These are phyloP conservation scores for Sitophilus oryzae DNA, from an alignment of 1,140 invertebrate species.

Conservation along the genomic window DNA sequence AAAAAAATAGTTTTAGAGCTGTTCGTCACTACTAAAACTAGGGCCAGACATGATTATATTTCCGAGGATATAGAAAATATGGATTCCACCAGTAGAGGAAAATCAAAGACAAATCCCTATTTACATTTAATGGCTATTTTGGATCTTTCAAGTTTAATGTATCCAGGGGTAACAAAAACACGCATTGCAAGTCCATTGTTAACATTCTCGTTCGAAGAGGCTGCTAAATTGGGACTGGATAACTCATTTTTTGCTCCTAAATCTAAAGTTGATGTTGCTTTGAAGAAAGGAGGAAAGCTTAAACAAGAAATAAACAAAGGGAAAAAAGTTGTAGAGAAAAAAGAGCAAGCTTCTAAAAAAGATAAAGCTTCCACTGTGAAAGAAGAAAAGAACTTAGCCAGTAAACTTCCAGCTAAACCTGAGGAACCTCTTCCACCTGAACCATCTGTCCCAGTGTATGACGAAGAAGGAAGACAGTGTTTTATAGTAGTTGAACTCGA, in stretches of 20 bases:
- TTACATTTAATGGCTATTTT: slow-evolving; percentile 36
- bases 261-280: slow-evolving; percentile 1
- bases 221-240: slow-evolving; percentile 24
- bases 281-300: slow-evolving; percentile 1
- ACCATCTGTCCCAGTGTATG: slow-evolving; percentile 32
- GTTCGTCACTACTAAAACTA: slow-evolving; percentile 21
- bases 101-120: slow-evolving; percentile 11
- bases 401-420: slow-evolving; percentile 16
- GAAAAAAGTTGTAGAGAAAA: slow-evolving; percentile 23
- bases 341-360: slow-evolving; percentile 17
- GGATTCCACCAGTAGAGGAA: neutral
- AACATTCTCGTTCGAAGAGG: slow-evolving; percentile 35
- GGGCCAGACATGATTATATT: neutral
- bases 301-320: slow-evolving; percentile 23
- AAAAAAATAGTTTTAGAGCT: slow-evolving; percentile 31
- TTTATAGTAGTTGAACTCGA: slow-evolving; percentile 36
- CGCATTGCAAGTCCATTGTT: slow-evolving; percentile 29
- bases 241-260: slow-evolving; percentile 36
- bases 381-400: slow-evolving; percentile 18
- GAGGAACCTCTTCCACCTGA: slow-evolving; percentile 21
- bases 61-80: slow-evolving; percentile 10
- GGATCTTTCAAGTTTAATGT: slow-evolving; percentile 30
- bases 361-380: slow-evolving; percentile 20
- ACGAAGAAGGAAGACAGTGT: slow-evolving; percentile 31
- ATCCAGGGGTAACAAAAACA: slow-evolving; percentile 33